A percentile compares a stretch with the other conserved stretches of the same genome.
These are phyloP conservation scores for Stratiolaelaps scimitus DNA, from an alignment of 1,140 invertebrate species.

Conservation along the genomic window DNA sequence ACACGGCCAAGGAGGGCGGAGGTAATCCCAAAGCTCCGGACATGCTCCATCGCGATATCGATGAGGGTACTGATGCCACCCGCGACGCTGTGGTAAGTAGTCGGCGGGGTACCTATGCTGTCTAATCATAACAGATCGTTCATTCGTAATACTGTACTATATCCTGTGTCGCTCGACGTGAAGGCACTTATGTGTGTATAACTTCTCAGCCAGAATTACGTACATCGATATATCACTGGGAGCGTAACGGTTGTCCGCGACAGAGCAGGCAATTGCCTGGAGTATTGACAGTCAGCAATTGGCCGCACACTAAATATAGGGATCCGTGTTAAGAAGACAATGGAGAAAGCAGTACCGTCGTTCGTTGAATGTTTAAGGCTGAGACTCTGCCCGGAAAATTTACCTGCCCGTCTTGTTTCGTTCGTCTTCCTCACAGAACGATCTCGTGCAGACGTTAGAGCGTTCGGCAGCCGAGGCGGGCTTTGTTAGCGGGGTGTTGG, in stretches of 20 bases:
- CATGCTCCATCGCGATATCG: slow-evolving; percentile 60
- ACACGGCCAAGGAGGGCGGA: slow-evolving; percentile 70
- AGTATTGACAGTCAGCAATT: too few species aligned
- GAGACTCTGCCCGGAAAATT: too few species aligned
- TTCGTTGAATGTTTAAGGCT: too few species aligned
- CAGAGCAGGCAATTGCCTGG: too few species aligned
- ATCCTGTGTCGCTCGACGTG: not conserved
- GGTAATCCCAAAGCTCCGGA: slow-evolving; percentile 77
- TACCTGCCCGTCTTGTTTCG: too few species aligned
- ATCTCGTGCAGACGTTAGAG: slow-evolving; percentile 66
- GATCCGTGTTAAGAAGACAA: too few species aligned
- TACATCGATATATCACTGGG: not conserved
- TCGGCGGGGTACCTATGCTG: not conserved
- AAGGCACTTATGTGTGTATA: too few species aligned
- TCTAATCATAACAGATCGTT: not conserved
- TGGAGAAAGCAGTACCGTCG: too few species aligned
- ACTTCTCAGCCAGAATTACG: too few species aligned
- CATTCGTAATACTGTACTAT: not conserved
- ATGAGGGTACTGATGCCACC: slow-evolving; percentile 62
- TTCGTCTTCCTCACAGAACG: slow-evolving; percentile 48
- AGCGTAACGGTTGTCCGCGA: too few species aligned
- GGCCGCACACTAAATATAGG: too few species aligned
- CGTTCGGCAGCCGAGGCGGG: slow-evolving; percentile 72
- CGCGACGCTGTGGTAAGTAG: slow-evolving; percentile 53
- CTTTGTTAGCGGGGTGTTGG: slow-evolving; percentile 60